phyloP scores from a whole-genome alignment of 2,888 invertebrate species.

The Cryptocephalus primarius region DNA sequence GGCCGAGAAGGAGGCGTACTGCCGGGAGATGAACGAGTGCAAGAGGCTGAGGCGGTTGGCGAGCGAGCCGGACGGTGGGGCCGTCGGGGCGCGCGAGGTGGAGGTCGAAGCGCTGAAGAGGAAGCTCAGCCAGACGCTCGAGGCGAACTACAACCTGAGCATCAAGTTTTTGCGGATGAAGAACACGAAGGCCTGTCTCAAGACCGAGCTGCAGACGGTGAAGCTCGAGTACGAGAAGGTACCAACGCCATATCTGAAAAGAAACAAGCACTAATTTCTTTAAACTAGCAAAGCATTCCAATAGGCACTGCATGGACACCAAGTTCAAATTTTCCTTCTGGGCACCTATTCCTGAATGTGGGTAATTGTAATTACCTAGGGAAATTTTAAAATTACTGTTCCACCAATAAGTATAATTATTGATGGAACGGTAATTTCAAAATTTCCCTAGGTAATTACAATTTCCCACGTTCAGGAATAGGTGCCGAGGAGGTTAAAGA shows the following conservation, averaged over 20 bases:
- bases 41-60: conserved; percentile 27
- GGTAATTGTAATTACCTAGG: too few species aligned
- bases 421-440: too few species aligned
- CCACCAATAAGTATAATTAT: too few species aligned
- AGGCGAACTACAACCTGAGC: conserved; percentile 37
- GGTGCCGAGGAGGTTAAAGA: too few species aligned
- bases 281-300: too few species aligned
- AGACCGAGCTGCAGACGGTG: conserved; percentile 26
- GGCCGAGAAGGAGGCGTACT: conserved; percentile 44
- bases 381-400: too few species aligned
- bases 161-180: conserved; percentile 37
- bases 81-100: conserved; percentile 15
- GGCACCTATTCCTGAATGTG: too few species aligned
- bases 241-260: too few species aligned
- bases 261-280: conserved; percentile 1
- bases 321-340: too few species aligned
- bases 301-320: too few species aligned
- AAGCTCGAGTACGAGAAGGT: conserved; percentile 29
- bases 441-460: too few species aligned
- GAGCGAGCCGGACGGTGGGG: conserved; percentile 10
- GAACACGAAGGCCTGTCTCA: conserved; percentile 32
- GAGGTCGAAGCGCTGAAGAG: conserved; percentile 32
- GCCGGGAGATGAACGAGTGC: conserved; percentile 39
- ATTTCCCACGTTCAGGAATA: too few species aligned
- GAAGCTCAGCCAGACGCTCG: conserved; percentile 31